Evolutionary conservation across 2,797 vertebrate species (phyloP).

Genomic region (Babyrousa celebensis): DNA sequence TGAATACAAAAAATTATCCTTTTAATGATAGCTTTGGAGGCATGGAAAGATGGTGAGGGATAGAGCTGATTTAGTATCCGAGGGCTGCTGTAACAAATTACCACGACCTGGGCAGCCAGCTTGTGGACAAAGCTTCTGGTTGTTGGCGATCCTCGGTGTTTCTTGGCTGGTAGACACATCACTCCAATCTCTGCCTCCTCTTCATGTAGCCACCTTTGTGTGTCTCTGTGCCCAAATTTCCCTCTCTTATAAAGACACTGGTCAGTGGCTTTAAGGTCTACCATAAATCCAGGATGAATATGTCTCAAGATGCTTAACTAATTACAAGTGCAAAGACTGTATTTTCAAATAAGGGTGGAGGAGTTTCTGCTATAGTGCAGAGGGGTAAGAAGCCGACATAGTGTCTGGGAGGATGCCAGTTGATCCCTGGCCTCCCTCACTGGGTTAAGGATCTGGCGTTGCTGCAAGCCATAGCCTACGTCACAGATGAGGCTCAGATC

Average conservation of each 20-base stretch:
- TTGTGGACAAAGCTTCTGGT: neutral
- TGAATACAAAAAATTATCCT: neutral
- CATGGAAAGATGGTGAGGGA: neutral
- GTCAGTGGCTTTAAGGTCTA: neutral
- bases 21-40: neutral
- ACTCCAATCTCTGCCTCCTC: neutral
- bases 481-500: too few relatives aligned
- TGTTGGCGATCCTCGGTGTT: neutral
- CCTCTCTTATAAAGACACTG: neutral
- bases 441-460: too few relatives aligned
- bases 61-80: neutral
- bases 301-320: slow-evolving; percentile 13
- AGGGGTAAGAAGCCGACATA: too few relatives aligned
- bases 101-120: neutral
- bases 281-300: neutral
- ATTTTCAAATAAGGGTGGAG: neutral
- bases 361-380: too few relatives aligned
- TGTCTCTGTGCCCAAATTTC: neutral
- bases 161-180: neutral
- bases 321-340: neutral
- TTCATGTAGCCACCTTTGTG: neutral
- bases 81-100: neutral
- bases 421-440: too few relatives aligned
- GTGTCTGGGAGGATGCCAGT: too few relatives aligned
- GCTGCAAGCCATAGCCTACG: too few relatives aligned